Evolutionary conservation across 2,888 invertebrate genomes (phyloP).

Genomic region (Tetropium fuscum): DNA sequence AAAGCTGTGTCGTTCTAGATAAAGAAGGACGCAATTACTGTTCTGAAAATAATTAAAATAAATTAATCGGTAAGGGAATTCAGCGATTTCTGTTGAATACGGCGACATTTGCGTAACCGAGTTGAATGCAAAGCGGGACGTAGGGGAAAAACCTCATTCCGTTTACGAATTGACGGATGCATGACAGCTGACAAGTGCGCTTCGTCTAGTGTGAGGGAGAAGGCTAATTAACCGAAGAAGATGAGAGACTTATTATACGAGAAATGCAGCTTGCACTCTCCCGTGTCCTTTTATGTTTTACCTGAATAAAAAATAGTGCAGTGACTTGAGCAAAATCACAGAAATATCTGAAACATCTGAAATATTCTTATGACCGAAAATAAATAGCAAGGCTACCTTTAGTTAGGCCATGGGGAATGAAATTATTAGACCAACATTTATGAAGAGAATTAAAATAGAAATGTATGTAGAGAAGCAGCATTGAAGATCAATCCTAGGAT

Average conservation of each 20-base stretch:
- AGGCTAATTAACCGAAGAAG: constrained; percentile 12
- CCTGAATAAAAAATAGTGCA: no score
- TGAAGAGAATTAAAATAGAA: no score
- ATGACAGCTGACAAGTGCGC: constrained; percentile 18
- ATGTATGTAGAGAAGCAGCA: no score
- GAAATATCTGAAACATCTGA: no score
- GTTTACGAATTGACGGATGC: constrained; percentile 12
- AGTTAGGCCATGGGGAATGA: no score
- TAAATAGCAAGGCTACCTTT: no score
- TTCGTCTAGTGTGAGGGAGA: constrained; percentile 16
- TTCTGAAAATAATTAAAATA: constrained; percentile 9
- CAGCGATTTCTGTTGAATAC: constrained; percentile 4
- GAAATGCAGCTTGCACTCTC: constrained; percentile 13
- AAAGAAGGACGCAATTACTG: constrained; percentile 1
- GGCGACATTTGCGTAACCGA: constrained; percentile 9
- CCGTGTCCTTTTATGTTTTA: background rate
- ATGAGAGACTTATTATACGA: constrained; percentile 18
- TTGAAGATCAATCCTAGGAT: no score
- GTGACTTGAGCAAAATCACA: no score
- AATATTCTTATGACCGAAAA: no score
- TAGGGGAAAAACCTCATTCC: background rate
- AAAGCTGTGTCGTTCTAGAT: no score
- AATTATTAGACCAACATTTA: no score
- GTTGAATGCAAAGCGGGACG: constrained; percentile 12
- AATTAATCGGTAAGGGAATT: constrained; percentile 16